Base-by-base conservation (phyloP, 1,140 invertebrate species). In the Caenorhabditis inopinata region DNA sequence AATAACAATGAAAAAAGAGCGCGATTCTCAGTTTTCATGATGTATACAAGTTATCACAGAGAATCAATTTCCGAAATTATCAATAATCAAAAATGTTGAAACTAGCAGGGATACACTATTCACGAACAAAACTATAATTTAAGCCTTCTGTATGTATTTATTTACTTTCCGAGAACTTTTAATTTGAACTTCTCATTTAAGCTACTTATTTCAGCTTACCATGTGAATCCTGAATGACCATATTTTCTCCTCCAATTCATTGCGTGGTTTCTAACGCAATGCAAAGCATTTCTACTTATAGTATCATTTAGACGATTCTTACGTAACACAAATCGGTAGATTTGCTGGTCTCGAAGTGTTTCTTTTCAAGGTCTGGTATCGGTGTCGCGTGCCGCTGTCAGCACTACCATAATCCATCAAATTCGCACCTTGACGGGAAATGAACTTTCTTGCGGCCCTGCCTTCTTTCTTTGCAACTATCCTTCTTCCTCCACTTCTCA, bases 381-480 rank as follows among this genome's bases (percentile, higher is more conserved):
- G 32, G 32, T 68, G 58, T 42, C 58, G 58, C 58, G 58, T 68
- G 58, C 25, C 25, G 58, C 16, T 68, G 58, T 68, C 58, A 68
- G 7, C 58, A 38, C 25, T 68, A 68, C 23, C 35, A 38, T 68
- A 68, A 68, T 68, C 58, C 58, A 68, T 68, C 58, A 68, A 68
- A 18, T 38, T 68, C 29, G n/a, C 58, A 42, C 58, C 58, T 68
- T 38, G 32, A 6, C 58, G 58, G 32, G 29, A 68, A 21, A 35
- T 38, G 58, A 68, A 68, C 58, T 62, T 62, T 62, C 23, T 21
- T 68, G 58, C 27, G 23, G 32, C 6, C 25, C 1, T 7, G 0
- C 25, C n/a, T 32, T n/a, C 51, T 32, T 42, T 68, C 58, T 68
- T 58, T 68, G 29, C 58, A 68, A 68, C 58, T 38, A 18, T 68